Evolutionary conservation across 1,140 invertebrate species (phyloP), one percentile per base, ranked within the genome.

Genomic region (Drosophila pseudoananassae): DNA sequence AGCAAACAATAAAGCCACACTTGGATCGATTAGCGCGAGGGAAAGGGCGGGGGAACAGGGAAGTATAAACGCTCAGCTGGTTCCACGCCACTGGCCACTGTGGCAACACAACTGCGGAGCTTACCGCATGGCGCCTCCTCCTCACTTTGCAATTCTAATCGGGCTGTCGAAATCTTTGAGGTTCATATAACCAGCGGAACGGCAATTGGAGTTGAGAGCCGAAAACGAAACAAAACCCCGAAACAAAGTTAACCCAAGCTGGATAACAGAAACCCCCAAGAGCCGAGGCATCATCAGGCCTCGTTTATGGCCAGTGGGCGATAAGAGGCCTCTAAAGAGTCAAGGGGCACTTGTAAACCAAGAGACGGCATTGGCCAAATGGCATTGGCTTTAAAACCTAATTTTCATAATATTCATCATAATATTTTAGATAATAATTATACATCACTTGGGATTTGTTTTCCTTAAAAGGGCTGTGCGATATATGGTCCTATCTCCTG

Each of bases 141-240:
- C 20, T 43, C 75, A 38, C 60, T 64, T 65, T 72, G 80, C 54
- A 82, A 75, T 78, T 83, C 79, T 83, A 80, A 77, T 84, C 81
- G 50, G 56, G 33, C 43, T 65, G 56, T 36, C 81, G 38, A 85
- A 69, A 85, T 84, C 81, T 85, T 77, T 70, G 81, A 59, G 81
- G 64, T 68, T 85, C 81, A 69, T 65, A 79, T 79, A 84, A 73
- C 80, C 46, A 20, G 20, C 20, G 46, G 51, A 59, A 58, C 31
- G 7, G 47, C 72, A 79, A 76, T 76, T 50, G 55, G 58, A 84
- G 65, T 69, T 20, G 50, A 68, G 50, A 25, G 25, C 25, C 31
- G 25, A 49, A 76, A 69, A 46, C 52, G 54, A 57, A 57, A 47
- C 59, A 20, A 71, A 61, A 56, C 46, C 46, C 50, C 71, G 33